Percentiles rank a stretch among this genome's conserved stretches.
phyloP scores from a whole-genome alignment of 1,140 invertebrate species.

The Drosophila nasuta region DNA sequence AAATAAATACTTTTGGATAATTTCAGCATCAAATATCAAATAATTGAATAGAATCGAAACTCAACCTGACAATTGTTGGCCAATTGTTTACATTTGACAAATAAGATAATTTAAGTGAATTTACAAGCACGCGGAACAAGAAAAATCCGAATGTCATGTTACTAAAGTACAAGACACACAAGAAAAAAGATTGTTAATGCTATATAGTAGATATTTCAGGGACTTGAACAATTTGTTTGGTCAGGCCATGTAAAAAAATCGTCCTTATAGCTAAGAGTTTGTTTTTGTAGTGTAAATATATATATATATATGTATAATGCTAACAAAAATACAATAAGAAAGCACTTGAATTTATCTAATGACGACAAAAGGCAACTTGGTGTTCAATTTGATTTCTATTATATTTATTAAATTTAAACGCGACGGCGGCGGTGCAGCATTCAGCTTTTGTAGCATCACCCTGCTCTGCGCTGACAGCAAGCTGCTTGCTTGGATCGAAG shows the following conservation, averaged over 20 bases:
- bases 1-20: slow-evolving; percentile 67
- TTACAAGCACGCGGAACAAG: not conserved
- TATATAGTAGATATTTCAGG: not conserved
- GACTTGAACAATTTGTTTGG: not conserved
- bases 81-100: slow-evolving; percentile 52
- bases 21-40: slow-evolving; percentile 54
- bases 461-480: slow-evolving; percentile 8
- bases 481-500: slow-evolving; percentile 15
- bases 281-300: slow-evolving; percentile 15
- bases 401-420: not conserved
- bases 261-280: slow-evolving; percentile 26
- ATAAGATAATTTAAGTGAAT: slow-evolving; percentile 52
- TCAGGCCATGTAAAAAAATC: slow-evolving; percentile 6
- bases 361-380: slow-evolving; percentile 70
- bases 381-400: slow-evolving; percentile 45
- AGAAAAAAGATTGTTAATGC: not conserved
- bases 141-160: not conserved
- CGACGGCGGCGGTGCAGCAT: not conserved
- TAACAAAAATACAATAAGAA: slow-evolving; percentile 56
- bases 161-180: not conserved
- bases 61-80: slow-evolving; percentile 28
- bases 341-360: slow-evolving; percentile 71
- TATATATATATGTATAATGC: slow-evolving; percentile 12
- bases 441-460: slow-evolving; percentile 1
- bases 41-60: slow-evolving; percentile 41